Evolutionary conservation across 2,888 invertebrate genomes (phyloP).

Genomic region (Euzetes globulus): DNA sequence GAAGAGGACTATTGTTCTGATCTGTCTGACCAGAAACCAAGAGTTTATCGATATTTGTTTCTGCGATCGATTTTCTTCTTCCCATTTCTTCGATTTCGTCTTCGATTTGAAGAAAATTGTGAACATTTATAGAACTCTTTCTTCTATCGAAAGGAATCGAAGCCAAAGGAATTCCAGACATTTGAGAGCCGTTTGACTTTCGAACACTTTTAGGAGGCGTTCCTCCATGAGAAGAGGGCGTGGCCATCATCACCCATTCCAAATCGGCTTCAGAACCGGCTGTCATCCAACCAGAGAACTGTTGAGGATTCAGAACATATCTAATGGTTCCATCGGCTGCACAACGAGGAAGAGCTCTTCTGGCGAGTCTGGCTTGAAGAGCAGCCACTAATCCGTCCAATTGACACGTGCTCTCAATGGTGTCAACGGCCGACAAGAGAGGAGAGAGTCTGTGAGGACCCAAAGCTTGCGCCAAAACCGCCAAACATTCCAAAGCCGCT

Average conservation of each 20-base stretch:
- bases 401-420: conserved; percentile 48
- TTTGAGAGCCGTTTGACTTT: background rate
- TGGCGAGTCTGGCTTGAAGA: conserved; percentile 64
- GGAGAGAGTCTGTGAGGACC: conserved; percentile 55
- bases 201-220: background rate
- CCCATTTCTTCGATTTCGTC: background rate
- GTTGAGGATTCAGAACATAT: conserved; percentile 58
- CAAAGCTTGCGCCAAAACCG: conserved; percentile 66
- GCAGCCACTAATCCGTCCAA: conserved; percentile 55
- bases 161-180: background rate
- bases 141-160: background rate
- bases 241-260: conserved; percentile 63
- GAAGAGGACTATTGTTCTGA: background rate
- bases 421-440: conserved; percentile 52
- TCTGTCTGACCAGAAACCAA: background rate
- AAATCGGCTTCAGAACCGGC: conserved; percentile 57
- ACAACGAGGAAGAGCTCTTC: conserved; percentile 64
- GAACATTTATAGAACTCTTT: background rate
- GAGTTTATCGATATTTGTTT: background rate
- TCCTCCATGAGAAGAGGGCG: background rate
- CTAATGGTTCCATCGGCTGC: conserved; percentile 65
- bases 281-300: conserved; percentile 44
- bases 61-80: background rate
- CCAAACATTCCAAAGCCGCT: conserved; percentile 69
- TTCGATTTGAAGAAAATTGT: background rate